Conservation (phyloP, 2,113 vertebrate genomes). For the Martes martes region DNA sequence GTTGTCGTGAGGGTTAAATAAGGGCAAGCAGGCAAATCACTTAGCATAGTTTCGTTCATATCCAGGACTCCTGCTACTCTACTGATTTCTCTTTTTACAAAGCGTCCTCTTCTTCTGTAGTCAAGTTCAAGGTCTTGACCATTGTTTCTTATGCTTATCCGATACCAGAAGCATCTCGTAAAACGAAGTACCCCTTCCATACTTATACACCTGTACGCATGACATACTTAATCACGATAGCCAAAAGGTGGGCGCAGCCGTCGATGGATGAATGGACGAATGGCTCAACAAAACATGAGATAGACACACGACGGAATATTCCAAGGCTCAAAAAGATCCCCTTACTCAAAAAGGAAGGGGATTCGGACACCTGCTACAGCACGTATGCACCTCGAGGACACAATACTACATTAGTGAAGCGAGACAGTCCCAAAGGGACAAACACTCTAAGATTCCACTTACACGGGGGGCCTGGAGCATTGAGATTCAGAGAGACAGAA, state of each 20-base stretch:
- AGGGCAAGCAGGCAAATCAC: neutral
- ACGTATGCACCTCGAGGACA: neutral
- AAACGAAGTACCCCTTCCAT: neutral
- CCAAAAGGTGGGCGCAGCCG: neutral
- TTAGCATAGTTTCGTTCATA: neutral
- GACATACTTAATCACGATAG: neutral
- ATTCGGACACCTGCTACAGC: neutral
- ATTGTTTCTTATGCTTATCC: too few species aligned
- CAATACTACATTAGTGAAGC: neutral
- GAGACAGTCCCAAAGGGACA: neutral
- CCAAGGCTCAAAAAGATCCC: neutral
- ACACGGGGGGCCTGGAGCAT: neutral
- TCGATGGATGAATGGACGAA: too few species aligned
- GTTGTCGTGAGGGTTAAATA: neutral
- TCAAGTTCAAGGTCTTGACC: neutral
- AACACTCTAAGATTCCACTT: neutral
- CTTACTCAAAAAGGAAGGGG: neutral
- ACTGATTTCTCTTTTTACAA: neutral
- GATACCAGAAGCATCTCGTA: neutral
- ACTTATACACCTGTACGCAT: neutral
- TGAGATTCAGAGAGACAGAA: neutral
- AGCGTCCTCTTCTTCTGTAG: neutral
- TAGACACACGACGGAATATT: neutral
- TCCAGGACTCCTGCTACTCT: neutral
- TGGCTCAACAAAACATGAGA: accelerated